Evolutionary conservation across 2,113 vertebrate species (phyloP), one percentile per base, ranked within the genome.

Genomic region (Nanorana parkeri): DNA sequence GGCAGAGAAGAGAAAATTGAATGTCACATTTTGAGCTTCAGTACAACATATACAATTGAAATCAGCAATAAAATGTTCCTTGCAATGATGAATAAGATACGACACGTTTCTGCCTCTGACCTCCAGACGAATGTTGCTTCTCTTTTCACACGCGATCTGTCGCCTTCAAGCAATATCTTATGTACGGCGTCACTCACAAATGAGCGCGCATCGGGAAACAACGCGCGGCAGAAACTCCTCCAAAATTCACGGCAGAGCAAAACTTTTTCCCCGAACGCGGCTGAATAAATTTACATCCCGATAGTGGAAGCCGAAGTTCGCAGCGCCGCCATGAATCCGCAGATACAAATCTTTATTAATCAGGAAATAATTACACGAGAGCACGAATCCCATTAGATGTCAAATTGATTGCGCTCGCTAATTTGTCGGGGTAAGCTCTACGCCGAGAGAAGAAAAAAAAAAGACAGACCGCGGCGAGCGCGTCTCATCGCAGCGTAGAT

Each of bases 321-420:
- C 16, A n/a, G 68, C 58, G 54, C 10, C 21, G 23, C 60, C 21
- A n/a, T 52, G 58, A 73, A 65, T 65, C 47, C 41, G 20, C 58
- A 74, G 60, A 73, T 64, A 74, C 58, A 65, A 73, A 73, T 81
- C 68, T 73, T 80, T 81, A 81, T 81, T 73, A 81, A 81, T 81
- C 68, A 81, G 79, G 55, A 81, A 81, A 81, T 81, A 81, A 81
- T 81, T 74, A 73, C 32, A 73, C 36, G 58, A 28, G 36, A 64
- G 68, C 68, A 36, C 68, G 55, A 19, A 73, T 81, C 36, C 68
- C 68, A 73, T 81, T 73, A 73, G 68, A 65, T 65, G 58, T 26
- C 73, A 64, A 28, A 65, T 56, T 73, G 68, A 81, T 81, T 81
- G 56, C 56, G 73, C 64, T 52, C 61, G 68, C 68, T 81, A 64